Conservation (phyloP, 1,140 invertebrate genomes). For the Ctenoplectra terminalis region DNA sequence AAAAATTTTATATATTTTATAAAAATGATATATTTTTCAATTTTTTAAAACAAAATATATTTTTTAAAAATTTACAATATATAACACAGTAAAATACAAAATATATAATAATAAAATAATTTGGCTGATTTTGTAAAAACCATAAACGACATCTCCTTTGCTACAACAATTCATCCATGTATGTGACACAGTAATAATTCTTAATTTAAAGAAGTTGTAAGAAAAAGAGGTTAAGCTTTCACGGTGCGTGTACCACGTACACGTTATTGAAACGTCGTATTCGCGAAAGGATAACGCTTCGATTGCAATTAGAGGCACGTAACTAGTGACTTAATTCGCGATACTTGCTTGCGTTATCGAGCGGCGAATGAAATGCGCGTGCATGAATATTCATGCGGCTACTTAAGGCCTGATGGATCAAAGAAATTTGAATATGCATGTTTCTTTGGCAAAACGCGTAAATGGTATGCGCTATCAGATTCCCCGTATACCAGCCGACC, state of each 20-base stretch:
- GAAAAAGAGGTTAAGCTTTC: neutral
- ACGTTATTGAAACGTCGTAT: slow-evolving; percentile 3
- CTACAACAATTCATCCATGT: no score
- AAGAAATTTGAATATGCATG: slow-evolving; percentile 50
- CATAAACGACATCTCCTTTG: no score
- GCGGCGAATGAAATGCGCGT: slow-evolving; percentile 10
- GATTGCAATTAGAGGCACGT: slow-evolving; percentile 29
- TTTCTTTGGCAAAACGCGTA: slow-evolving; percentile 2
- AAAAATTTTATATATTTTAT: no score
- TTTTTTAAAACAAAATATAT: no score
- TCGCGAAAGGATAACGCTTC: neutral
- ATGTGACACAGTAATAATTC: no score
- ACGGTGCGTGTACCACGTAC: no score
- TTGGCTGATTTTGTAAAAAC: no score
- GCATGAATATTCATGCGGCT: slow-evolving; percentile 46
- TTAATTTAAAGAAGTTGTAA: no score
- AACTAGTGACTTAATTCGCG: slow-evolving; percentile 34
- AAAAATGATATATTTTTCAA: no score
- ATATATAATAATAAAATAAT: no score
- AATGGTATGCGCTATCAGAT: slow-evolving; percentile 24
- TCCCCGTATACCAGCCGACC: neutral
- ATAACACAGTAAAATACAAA: no score
- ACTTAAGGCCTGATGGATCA: slow-evolving; percentile 36
- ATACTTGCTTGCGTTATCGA: slow-evolving; percentile 7
- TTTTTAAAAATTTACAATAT: no score